A percentile compares a stretch with the other conserved stretches of the same genome.
These are phyloP conservation scores for Styela clava DNA, from an alignment of 23 tunicate species.

Conservation along the genomic window DNA sequence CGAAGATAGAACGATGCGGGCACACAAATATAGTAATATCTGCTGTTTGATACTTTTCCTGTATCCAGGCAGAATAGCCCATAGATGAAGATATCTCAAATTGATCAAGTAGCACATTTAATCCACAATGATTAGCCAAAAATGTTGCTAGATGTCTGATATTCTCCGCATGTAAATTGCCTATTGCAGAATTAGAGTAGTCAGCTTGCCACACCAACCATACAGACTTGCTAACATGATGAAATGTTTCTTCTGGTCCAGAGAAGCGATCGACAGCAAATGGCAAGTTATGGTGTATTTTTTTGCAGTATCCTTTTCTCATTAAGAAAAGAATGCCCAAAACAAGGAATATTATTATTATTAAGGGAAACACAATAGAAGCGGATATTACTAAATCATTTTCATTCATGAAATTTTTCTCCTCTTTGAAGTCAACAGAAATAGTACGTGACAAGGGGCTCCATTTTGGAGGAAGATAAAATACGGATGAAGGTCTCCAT, in stretches of 20 bases:
- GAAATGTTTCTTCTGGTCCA: too few species aligned
- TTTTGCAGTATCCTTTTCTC: neutral
- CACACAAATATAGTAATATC: constrained; percentile 22
- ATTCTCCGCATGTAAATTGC: constrained; percentile 15
- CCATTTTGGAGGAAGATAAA: neutral
- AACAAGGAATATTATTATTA: constrained; percentile 5
- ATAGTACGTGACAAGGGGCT: constrained; percentile 5
- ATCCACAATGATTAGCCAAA: constrained; percentile 26
- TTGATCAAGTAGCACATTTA: constrained; percentile 27
- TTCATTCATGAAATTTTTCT: neutral
- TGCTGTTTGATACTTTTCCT: constrained; percentile 12
- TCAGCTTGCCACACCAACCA: constrained; percentile 37
- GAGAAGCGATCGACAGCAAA: neutral
- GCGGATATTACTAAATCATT: too few species aligned
- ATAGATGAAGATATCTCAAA: neutral
- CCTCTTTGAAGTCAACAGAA: neutral
- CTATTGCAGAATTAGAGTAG: neutral
- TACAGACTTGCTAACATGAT: constrained; percentile 7
- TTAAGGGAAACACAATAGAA: neutral
- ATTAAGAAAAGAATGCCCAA: neutral
- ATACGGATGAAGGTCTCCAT: constrained; percentile 4
- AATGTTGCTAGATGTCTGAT: constrained; percentile 20
- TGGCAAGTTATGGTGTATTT: neutral
- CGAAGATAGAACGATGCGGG: neutral
- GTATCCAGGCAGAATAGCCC: constrained; percentile 5